Percentiles rank a stretch among this genome's conserved stretches.
Conservation (phyloP, 2,113 vertebrate species). For the chimpanzee (Pan troglodytes) region NHGRI_mPanTro3-v2.1_pri NC_072421.2:96432001-96432500, state of each 20-base stretch:
- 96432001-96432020: neutral
- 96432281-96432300: neutral
- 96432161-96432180: neutral
- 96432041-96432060: neutral
- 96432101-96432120: neutral
- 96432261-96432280: neutral
- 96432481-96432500: constrained; percentile 30
- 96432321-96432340: constrained; percentile 18
- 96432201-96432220: neutral
- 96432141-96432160: neutral
- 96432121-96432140: neutral
- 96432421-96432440: neutral
- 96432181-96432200: neutral
- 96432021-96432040: neutral
- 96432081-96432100: neutral
- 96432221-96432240: neutral
- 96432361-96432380: neutral
- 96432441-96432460: neutral
- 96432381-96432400: constrained; percentile 16
- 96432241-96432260: neutral
- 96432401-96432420: constrained; percentile 39
- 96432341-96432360: neutral
- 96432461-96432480: constrained; percentile 45
- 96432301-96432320: constrained; percentile 1
- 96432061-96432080: neutral